phyloP scores from a whole-genome alignment of 2,888 invertebrate species.

The Coelogynopora nodosa region DNA sequence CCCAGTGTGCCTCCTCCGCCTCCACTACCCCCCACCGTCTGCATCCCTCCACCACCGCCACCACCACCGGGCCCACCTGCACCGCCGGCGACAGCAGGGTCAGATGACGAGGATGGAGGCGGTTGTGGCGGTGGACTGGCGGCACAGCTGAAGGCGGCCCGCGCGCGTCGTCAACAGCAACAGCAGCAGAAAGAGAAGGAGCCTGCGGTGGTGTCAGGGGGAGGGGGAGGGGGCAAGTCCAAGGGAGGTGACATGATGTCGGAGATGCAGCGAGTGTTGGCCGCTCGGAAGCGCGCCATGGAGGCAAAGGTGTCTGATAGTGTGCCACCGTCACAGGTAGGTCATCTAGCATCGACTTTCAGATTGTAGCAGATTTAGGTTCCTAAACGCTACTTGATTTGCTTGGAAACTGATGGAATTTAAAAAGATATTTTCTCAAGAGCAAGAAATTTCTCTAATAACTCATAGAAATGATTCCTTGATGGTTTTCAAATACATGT shows the following conservation, averaged over 20 bases:
- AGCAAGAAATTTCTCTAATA: too few species aligned
- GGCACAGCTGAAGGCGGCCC: not conserved
- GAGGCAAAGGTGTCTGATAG: not conserved
- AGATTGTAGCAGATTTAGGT: not conserved
- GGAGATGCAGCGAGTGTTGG: conserved; percentile 41
- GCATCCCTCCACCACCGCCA: conserved; percentile 21
- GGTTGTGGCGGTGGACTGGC: not conserved
- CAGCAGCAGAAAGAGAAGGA: not conserved
- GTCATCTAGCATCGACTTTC: not conserved
- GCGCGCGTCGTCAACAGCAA: not conserved
- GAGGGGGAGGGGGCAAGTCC: not conserved
- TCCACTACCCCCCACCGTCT: not conserved
- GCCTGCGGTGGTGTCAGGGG: not conserved
- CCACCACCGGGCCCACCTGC: conserved; percentile 35
- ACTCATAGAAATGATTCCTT: too few species aligned
- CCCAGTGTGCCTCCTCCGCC: not conserved
- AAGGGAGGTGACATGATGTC: conserved; percentile 40
- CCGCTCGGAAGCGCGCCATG: conserved; percentile 34
- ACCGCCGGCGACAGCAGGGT: not conserved
- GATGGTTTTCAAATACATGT: too few species aligned
- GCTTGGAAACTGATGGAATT: too few species aligned
- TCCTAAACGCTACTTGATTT: too few species aligned
- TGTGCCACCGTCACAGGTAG: not conserved
- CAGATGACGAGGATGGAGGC: not conserved
- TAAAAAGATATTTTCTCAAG: too few species aligned